Base-by-base conservation (phyloP, 2,113 vertebrate species). In the Lamprotornis superbus region DNA sequence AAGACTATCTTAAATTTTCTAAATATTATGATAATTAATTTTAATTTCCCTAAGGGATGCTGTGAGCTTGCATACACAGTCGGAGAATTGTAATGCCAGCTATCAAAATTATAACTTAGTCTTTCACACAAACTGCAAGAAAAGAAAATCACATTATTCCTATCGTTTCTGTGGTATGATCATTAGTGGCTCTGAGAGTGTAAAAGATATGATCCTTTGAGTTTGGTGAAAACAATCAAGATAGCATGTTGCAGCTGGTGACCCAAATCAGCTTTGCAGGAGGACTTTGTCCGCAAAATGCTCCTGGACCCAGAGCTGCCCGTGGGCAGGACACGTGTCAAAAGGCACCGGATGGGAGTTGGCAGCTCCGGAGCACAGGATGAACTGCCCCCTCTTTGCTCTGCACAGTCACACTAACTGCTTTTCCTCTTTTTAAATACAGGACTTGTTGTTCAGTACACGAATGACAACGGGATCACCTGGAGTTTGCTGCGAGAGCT, bases 381-480 rank as follows among this genome's bases (percentile, higher is more conserved):
- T 80, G 75, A 61, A 10, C 23, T 87, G 33, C 16, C 55, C 30
- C 13, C 4, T 10, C 55, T 67, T 57, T 63, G 55, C 42, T 85
- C 21, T 60, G 49, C 64, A 57, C 67, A 64, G 60, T 77, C 81
- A 47, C 69, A 86, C 37, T 88, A 73, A 95, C 61, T 83, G 55
- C 31, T 84, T 95, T 88, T 91, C 56, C 95, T 69, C 20, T 65
- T 93, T 95, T 92, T 71, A 52, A 86, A 81, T 53, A 18, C 56
- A 99, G 99, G 99, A 21, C 98, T 99, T 60, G 96, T 99, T 50
- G 98, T 99, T 85, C 99, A 99, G 64, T 99, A 99, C 95, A 99
- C 99, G 35, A 99, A 98, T 60, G 99, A 99, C 95, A 99, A 99
- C 4, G 99, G 99, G 5, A 98, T 99, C 74, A 97, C 98, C 87